These are phyloP conservation scores for Agrochola circellaris DNA, from an alignment of 2,888 invertebrate genomes.

Conservation along the genomic window DNA sequence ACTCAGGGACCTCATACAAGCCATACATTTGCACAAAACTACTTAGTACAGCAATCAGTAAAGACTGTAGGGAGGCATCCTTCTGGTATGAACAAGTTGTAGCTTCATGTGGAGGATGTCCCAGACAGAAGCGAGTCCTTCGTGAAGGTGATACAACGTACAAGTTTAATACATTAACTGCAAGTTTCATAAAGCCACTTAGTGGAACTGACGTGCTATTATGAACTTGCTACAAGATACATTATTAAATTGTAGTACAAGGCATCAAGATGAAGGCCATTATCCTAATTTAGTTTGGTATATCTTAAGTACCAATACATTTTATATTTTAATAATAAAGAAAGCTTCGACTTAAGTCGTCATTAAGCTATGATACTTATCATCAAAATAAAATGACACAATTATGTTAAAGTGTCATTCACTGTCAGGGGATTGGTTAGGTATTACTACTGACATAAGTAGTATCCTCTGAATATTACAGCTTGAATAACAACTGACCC, in stretches of 20 bases:
- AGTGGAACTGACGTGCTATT: constrained; percentile 6
- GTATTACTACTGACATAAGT: background rate
- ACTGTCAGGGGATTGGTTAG: background rate
- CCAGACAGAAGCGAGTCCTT: too few species aligned
- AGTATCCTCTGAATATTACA: background rate
- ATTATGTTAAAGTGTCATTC: constrained; percentile 2
- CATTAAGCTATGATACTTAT: background rate
- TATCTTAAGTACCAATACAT: background rate
- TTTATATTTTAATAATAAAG: background rate
- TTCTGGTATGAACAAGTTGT: background rate
- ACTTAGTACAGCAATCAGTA: background rate
- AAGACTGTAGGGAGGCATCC: background rate
- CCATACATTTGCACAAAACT: background rate
- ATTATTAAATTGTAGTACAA: background rate
- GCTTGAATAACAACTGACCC: background rate
- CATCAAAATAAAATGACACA: background rate
- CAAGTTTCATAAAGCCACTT: constrained; percentile 2
- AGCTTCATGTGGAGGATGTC: background rate
- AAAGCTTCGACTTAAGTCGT: background rate
- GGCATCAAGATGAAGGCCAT: background rate
- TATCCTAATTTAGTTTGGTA: too few species aligned
- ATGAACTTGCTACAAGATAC: background rate
- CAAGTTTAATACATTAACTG: constrained; percentile 8
- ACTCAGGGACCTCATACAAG: background rate
- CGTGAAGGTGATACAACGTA: background rate